phyloP scores from a whole-genome alignment of 2,797 vertebrate genomes.

The Lutjanus argentimaculatus region DNA sequence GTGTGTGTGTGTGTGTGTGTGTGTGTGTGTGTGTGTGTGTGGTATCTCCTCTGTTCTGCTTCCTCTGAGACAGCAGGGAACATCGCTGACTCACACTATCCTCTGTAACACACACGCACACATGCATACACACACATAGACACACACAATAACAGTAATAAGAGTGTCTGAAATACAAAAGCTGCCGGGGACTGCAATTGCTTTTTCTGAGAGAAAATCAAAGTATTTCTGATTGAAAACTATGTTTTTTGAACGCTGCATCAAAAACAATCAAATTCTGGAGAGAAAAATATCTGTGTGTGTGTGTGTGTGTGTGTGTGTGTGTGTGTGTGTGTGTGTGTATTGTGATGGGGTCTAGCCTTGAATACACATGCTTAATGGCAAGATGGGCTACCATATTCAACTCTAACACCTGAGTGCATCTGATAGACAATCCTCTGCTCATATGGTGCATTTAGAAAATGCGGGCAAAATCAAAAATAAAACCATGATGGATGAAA shows the following conservation, averaged over 20 bases:
- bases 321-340: neutral
- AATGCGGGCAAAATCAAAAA: neutral
- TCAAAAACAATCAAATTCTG: slow-evolving; percentile 63
- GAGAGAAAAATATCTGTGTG: slow-evolving; percentile 19
- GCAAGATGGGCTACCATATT: slow-evolving; percentile 16
- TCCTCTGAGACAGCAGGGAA: slow-evolving; percentile 67
- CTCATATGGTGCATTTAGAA: slow-evolving; percentile 25
- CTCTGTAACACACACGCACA: slow-evolving; percentile 25
- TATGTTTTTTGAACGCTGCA: slow-evolving; percentile 44
- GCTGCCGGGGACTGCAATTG: slow-evolving; percentile 37
- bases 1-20: slow-evolving; percentile 9
- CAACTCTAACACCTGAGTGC: slow-evolving; percentile 14
- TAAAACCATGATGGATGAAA: slow-evolving; percentile 21
- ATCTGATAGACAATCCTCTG: slow-evolving; percentile 24
- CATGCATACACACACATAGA: slow-evolving; percentile 25
- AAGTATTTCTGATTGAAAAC: slow-evolving; percentile 68
- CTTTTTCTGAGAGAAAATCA: slow-evolving; percentile 68
- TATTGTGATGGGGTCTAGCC: neutral
- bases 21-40: slow-evolving; percentile 6
- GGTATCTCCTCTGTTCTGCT: slow-evolving; percentile 48
- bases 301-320: neutral
- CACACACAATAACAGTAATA: slow-evolving; percentile 13
- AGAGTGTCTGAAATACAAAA: slow-evolving; percentile 22
- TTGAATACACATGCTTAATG: slow-evolving; percentile 30
- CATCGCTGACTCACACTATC: slow-evolving; percentile 70